These are phyloP conservation scores for Notolepis coatsorum DNA, from an alignment of 2,797 vertebrate genomes.

Conservation along the genomic window DNA sequence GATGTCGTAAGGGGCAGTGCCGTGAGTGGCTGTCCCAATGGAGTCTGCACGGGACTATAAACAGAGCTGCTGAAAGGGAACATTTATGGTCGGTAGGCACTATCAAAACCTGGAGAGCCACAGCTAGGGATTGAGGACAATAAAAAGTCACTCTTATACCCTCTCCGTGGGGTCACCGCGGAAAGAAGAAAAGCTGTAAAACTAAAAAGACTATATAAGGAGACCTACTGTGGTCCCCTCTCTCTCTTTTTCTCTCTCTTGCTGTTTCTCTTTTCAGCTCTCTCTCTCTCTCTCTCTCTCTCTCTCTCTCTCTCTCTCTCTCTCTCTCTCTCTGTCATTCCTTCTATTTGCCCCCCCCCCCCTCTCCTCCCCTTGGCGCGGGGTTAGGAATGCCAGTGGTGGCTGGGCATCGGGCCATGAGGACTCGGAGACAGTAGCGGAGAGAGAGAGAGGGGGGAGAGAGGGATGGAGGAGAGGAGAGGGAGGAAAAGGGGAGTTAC, in stretches of 20 bases:
- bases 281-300: background rate
- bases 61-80: constrained; percentile 43
- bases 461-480: background rate
- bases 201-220: constrained; percentile 56
- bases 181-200: constrained; percentile 34
- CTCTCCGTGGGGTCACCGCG: constrained; percentile 28
- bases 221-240: constrained; percentile 46
- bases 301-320: background rate
- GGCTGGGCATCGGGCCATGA: constrained; percentile 75
- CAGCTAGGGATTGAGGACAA: constrained; percentile 17
- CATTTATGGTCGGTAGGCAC: constrained; percentile 32
- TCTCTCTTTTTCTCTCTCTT: background rate
- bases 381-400: constrained; percentile 76
- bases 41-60: constrained; percentile 44
- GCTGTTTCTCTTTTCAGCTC: background rate
- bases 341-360: constrained; percentile 59
- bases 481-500: constrained; percentile 14
- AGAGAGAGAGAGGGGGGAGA: background rate
- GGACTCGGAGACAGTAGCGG: constrained; percentile 46
- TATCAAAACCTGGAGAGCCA: constrained; percentile 26
- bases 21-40: constrained; percentile 14
- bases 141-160: constrained; percentile 23
- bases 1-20: constrained; percentile 20
- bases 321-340: constrained; percentile 42
- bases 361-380: constrained; percentile 66